Percentiles rank a stretch among this genome's conserved stretches.
Evolutionary conservation across 1,140 invertebrate genomes (phyloP).

Genomic region (Mya arenaria): DNA sequence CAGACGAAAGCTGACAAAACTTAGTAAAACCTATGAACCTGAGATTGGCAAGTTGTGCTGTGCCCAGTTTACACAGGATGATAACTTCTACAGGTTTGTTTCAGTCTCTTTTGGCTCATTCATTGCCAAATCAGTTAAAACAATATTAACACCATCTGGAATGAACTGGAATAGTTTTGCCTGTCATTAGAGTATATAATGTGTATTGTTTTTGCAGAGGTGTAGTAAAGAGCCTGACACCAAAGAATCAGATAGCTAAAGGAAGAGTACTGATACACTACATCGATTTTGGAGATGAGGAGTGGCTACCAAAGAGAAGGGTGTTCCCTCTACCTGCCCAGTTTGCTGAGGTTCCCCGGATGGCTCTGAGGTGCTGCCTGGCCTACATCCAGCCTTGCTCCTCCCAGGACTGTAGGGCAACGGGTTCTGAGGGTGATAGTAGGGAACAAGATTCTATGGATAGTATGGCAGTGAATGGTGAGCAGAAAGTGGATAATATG

Average conservation of each 20-base stretch:
- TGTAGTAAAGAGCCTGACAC: constrained; percentile 2
- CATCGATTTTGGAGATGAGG: constrained; percentile 52
- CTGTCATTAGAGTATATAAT: too few relatives aligned
- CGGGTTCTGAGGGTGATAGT: neutral
- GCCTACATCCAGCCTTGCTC: constrained; percentile 35
- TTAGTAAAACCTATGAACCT: constrained; percentile 19
- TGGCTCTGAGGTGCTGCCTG: constrained; percentile 42
- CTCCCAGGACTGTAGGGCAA: neutral
- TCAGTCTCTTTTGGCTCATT: too few relatives aligned
- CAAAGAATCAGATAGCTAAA: constrained; percentile 6
- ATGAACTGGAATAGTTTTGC: too few relatives aligned
- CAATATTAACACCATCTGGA: too few relatives aligned
- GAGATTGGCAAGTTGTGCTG: constrained; percentile 38
- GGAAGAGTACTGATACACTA: constrained; percentile 34
- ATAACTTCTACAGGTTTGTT: constrained; percentile 50
- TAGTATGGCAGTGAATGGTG: too few relatives aligned
- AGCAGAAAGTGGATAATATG: too few relatives aligned
- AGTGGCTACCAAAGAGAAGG: constrained; percentile 40
- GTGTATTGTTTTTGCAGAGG: constrained; percentile 24
- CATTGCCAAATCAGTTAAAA: too few relatives aligned
- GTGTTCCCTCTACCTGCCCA: constrained; percentile 43
- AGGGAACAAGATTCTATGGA: too few relatives aligned
- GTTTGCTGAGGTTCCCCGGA: constrained; percentile 22
- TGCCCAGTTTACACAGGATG: constrained; percentile 40
- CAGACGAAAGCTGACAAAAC: constrained; percentile 22